These are phyloP conservation scores for Microcebus lehilahytsara DNA, from an alignment of 2,113 vertebrate genomes.

Conservation along the genomic window DNA sequence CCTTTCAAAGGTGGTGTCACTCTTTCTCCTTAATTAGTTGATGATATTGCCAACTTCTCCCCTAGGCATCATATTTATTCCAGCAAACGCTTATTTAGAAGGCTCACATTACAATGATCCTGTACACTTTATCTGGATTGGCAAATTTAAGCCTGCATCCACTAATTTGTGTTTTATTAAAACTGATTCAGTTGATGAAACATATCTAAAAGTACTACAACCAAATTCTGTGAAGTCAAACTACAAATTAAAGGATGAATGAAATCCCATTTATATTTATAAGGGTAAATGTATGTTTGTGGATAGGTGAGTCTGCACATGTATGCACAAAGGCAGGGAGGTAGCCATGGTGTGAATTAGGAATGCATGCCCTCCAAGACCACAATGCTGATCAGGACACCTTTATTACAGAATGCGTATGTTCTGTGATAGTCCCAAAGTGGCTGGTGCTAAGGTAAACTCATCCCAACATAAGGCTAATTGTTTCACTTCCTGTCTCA, in stretches of 20 bases:
- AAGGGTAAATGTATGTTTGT: not conserved
- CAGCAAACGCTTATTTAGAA: constrained; percentile 68
- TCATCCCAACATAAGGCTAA: not conserved
- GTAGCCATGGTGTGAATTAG: not conserved
- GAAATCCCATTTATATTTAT: constrained; percentile 29
- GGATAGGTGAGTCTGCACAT: not conserved
- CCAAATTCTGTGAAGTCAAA: constrained; percentile 53
- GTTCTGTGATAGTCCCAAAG: not conserved
- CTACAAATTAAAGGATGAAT: constrained; percentile 34
- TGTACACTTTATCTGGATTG: constrained; percentile 66
- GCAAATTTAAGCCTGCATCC: constrained; percentile 61
- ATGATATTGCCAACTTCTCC: constrained; percentile 61
- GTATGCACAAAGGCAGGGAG: not conserved
- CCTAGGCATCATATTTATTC: constrained; percentile 64
- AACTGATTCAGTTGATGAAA: constrained; percentile 8
- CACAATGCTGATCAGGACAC: not conserved
- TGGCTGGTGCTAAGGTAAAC: not conserved
- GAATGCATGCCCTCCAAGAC: not conserved
- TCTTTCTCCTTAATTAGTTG: constrained; percentile 71
- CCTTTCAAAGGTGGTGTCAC: constrained; percentile 71
- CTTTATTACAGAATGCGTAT: not conserved
- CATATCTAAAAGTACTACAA: constrained; percentile 27
- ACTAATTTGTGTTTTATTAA: constrained; percentile 61
- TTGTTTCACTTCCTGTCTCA: not conserved
- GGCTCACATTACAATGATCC: constrained; percentile 61